These are phyloP conservation scores for Lissonota sp. DNA, from an alignment of 2,888 invertebrate genomes.

Conservation along the genomic window DNA sequence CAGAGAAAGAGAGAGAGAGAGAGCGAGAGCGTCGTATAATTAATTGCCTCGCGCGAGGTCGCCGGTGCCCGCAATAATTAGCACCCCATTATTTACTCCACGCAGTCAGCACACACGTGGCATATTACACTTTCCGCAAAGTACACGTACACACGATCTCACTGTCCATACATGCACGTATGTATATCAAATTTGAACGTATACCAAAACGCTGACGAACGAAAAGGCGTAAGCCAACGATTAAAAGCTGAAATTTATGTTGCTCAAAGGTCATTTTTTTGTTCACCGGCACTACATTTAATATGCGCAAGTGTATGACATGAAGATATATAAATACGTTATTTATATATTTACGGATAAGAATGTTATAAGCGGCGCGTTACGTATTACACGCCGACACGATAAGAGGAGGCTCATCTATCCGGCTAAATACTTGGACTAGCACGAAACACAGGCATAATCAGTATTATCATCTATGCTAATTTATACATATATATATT, in stretches of 20 bases:
- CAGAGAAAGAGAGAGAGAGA: slow-evolving; percentile 38
- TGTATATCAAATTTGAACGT: background rate
- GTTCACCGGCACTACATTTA: too few species aligned
- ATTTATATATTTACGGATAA: slow-evolving; percentile 49
- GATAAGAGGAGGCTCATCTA: slow-evolving; percentile 51
- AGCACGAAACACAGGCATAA: slow-evolving; percentile 11
- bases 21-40: slow-evolving; percentile 61
- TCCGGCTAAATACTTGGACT: slow-evolving; percentile 4
- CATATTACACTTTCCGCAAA: slow-evolving; percentile 20
- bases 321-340: too few species aligned
- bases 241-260: too few species aligned
- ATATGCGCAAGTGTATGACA: slow-evolving; percentile 5
- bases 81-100: slow-evolving; percentile 65
- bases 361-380: slow-evolving; percentile 54
- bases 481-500: too few species aligned
- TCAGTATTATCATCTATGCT: background rate
- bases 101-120: slow-evolving; percentile 37
- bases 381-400: slow-evolving; percentile 51
- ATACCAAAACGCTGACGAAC: too few species aligned
- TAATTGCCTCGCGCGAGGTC: slow-evolving; percentile 56
- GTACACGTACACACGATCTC: too few species aligned
- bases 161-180: too few species aligned
- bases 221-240: too few species aligned
- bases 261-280: too few species aligned
- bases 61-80: slow-evolving; percentile 65